Percentiles rank a stretch among this genome's conserved stretches.
phyloP scores from a whole-genome alignment of 2,888 invertebrate species.

The Leptopterna dolabrata region DNA sequence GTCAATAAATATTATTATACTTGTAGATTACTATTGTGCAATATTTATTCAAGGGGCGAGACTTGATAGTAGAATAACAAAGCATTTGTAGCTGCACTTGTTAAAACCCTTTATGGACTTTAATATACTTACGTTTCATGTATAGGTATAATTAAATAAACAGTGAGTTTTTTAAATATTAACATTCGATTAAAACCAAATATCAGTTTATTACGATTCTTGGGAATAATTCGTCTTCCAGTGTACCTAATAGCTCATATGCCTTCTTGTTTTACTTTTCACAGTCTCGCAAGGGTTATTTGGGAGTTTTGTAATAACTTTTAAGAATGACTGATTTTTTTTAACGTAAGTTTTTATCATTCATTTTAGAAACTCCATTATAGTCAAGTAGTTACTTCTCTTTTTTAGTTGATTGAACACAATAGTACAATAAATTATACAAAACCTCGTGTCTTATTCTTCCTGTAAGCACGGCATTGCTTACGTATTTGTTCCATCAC shows the following conservation, averaged over 20 bases:
- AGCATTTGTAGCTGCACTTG: conserved; percentile 9
- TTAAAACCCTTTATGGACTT: background rate
- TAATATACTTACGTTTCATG: background rate
- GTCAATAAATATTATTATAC: background rate
- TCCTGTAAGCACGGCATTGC: background rate
- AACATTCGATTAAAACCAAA: too few relatives aligned
- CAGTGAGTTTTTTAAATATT: too few relatives aligned
- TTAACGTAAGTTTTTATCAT: background rate
- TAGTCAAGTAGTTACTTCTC: conserved; percentile 29
- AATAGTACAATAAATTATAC: background rate
- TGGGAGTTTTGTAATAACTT: conserved; percentile 32
- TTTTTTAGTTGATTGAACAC: background rate
- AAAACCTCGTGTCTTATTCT: background rate
- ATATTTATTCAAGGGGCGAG: conserved; percentile 38
- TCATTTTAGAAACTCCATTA: background rate
- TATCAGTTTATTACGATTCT: too few relatives aligned
- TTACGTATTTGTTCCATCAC: background rate
- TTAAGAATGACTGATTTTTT: conserved; percentile 47
- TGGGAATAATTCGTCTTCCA: too few relatives aligned
- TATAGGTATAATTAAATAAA: too few relatives aligned
- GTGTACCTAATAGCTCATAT: background rate
- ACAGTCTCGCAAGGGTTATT: background rate
- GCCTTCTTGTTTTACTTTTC: conserved; percentile 29
- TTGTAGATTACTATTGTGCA: conserved; percentile 25
- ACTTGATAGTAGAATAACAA: conserved; percentile 17